Conservation (phyloP, 1,140 invertebrate genomes). For the Pomacea maculata region DNA sequence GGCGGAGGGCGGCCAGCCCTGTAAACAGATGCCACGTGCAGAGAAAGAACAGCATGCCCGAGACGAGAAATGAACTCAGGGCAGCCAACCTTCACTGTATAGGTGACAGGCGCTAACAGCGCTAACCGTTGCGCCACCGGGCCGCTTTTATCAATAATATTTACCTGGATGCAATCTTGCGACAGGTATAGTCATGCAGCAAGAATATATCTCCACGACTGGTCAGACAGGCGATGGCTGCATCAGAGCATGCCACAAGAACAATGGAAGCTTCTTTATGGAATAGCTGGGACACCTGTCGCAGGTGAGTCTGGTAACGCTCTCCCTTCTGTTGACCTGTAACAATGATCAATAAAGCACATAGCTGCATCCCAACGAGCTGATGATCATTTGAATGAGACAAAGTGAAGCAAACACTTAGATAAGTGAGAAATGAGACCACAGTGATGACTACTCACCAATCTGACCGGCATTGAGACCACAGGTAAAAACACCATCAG, state of each 20-base stretch:
- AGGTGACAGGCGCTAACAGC: too few species aligned
- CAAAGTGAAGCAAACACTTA: background rate
- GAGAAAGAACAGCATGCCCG: too few species aligned
- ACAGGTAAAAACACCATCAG: conserved; percentile 72
- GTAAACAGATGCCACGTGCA: too few species aligned
- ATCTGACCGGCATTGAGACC: conserved; percentile 80
- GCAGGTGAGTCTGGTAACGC: conserved; percentile 51
- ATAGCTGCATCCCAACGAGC: too few species aligned
- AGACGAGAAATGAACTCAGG: too few species aligned
- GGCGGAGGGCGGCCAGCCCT: too few species aligned
- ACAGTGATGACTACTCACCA: conserved; percentile 61
- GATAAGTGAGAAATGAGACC: background rate
- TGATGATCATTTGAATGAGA: too few species aligned
- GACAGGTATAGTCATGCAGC: conserved; percentile 73
- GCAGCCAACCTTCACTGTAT: too few species aligned
- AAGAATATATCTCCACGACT: conserved; percentile 76
- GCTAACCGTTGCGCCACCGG: too few species aligned
- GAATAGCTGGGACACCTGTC: conserved; percentile 63
- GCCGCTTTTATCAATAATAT: conserved; percentile 10
- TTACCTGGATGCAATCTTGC: conserved; percentile 74
- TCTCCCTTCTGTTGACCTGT: conserved; percentile 63
- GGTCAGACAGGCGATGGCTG: conserved; percentile 75
- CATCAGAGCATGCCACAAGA: conserved; percentile 73
- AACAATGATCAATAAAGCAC: conserved; percentile 16
- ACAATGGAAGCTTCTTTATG: conserved; percentile 59